Evolutionary conservation across 2,113 vertebrate genomes (phyloP).

Genomic region (Antennarius striatus): DNA sequence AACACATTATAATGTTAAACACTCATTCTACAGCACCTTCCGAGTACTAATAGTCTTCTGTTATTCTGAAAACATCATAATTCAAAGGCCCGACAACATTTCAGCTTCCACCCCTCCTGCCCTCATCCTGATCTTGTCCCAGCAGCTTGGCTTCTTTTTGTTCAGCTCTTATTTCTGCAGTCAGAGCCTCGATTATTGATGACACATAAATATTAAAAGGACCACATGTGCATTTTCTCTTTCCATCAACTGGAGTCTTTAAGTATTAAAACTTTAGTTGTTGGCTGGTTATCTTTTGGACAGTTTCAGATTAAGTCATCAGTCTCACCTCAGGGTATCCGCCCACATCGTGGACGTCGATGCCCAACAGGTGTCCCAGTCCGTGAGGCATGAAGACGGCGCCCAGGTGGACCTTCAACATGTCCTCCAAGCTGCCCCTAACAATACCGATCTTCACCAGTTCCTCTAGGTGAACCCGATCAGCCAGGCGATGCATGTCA

Average conservation of each 20-base stretch:
- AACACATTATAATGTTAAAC: too few relatives aligned
- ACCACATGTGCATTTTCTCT: background rate
- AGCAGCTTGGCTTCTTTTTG: conserved; percentile 15
- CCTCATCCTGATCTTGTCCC: conserved; percentile 30
- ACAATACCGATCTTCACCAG: conserved; percentile 87
- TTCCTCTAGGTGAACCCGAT: conserved; percentile 92
- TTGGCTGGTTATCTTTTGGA: background rate
- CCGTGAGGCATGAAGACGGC: conserved; percentile 96
- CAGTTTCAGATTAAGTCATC: background rate
- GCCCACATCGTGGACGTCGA: conserved; percentile 96
- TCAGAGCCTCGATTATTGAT: conserved; percentile 17
- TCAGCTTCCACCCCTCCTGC: conserved; percentile 15
- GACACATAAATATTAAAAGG: conserved; percentile 24
- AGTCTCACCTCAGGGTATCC: conserved; percentile 91
- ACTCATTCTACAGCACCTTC: too few relatives aligned
- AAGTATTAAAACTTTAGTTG: too few relatives aligned
- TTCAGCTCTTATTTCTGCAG: conserved; percentile 14
- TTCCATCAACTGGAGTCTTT: background rate
- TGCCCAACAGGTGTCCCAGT: conserved; percentile 94
- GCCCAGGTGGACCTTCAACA: conserved; percentile 92
- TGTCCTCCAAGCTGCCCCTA: conserved; percentile 86
- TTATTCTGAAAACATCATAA: conserved; percentile 14
- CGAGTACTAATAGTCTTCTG: conserved; percentile 5
- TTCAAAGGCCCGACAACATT: conserved; percentile 14
- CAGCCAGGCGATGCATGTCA: conserved; percentile 93